A percentile compares a stretch with the other conserved stretches of the same genome.
Conservation (phyloP, 2,797 vertebrate genomes). For the Cottoperca gobio region DNA sequence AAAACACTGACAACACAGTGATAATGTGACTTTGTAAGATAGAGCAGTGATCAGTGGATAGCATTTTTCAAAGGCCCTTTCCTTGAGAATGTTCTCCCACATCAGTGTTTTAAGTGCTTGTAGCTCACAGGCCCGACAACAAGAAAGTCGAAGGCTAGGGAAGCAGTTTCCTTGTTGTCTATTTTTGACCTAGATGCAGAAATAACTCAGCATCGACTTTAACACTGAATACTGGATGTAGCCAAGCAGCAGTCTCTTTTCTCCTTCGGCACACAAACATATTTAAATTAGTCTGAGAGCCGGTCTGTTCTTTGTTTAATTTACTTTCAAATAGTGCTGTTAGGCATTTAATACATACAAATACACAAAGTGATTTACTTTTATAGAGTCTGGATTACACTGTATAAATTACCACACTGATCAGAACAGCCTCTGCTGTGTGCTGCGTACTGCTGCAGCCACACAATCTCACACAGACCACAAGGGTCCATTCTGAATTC, state of each 20-base stretch:
- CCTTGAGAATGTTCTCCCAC: constrained; percentile 56
- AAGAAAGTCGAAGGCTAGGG: constrained; percentile 66
- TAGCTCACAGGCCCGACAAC: constrained; percentile 57
- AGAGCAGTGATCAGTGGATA: constrained; percentile 22
- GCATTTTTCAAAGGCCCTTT: constrained; percentile 47
- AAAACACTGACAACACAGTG: constrained; percentile 19
- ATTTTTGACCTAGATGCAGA: constrained; percentile 79
- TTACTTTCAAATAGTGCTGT: constrained; percentile 37
- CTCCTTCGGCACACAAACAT: constrained; percentile 41
- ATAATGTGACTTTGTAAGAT: constrained; percentile 23
- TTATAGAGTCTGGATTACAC: constrained; percentile 40
- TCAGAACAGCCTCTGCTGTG: constrained; percentile 7
- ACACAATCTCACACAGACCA: constrained; percentile 20
- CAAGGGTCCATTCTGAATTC: constrained; percentile 14
- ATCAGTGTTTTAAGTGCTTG: constrained; percentile 53
- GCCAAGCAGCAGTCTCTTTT: constrained; percentile 46
- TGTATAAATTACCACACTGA: constrained; percentile 50
- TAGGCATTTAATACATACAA: constrained; percentile 51
- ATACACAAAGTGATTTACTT: constrained; percentile 47
- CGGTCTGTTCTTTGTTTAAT: constrained; percentile 40
- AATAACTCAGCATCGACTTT: constrained; percentile 69
- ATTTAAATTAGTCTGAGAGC: constrained; percentile 42
- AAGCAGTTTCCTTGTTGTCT: constrained; percentile 74
- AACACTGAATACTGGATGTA: constrained; percentile 52
- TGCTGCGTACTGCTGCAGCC: constrained; percentile 24